Conservation (phyloP, 2,113 vertebrate species). For the Microtus ochrogaster region DNA sequence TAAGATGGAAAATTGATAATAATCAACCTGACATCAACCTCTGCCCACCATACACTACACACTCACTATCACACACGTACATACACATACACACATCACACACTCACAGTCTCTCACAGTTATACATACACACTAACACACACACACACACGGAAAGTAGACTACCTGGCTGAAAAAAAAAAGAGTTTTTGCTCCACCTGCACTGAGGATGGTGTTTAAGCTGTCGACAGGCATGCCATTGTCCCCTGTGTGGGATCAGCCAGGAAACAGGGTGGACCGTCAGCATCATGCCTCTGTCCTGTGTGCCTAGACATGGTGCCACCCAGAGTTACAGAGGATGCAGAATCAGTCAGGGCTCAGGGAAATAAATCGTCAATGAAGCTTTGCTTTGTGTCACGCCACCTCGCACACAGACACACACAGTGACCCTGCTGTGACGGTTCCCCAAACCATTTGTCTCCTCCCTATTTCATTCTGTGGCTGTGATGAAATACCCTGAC, state of each 20-base stretch:
- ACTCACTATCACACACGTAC: neutral
- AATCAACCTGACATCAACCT: neutral
- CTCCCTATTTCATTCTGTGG: neutral
- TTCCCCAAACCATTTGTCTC: neutral
- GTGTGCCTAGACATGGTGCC: too few species aligned
- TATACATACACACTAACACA: neutral
- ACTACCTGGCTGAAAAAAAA: too few species aligned
- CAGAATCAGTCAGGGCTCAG: neutral
- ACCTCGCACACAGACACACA: neutral
- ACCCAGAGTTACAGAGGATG: neutral
- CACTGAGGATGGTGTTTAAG: too few species aligned
- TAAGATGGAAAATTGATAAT: neutral
- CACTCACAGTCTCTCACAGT: neutral
- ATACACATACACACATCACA: neutral
- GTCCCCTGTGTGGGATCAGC: neutral
- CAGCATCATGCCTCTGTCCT: neutral
- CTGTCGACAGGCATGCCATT: too few species aligned
- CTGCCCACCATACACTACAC: neutral
- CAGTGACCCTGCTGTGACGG: accelerated
- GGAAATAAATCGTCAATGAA: neutral
- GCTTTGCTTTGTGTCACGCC: too few species aligned
- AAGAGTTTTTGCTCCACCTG: neutral
- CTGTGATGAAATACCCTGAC: neutral
- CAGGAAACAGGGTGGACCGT: neutral
- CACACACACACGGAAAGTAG: neutral